Base-by-base conservation (phyloP, 2,888 invertebrate genomes). In the Congeria kusceri region DNA sequence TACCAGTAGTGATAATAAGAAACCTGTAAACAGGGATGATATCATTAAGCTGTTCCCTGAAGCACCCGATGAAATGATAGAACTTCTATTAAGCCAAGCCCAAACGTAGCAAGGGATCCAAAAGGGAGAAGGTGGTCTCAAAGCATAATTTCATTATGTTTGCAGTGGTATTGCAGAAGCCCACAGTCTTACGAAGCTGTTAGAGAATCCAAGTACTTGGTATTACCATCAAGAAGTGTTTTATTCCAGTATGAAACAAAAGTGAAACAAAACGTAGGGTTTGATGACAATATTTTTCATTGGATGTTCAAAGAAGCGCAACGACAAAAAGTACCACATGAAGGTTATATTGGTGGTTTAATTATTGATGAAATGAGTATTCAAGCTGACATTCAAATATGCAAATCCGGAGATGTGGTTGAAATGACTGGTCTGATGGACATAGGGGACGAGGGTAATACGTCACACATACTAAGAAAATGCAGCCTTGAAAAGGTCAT, bases 321-420 rank as follows among this genome's bases (percentile, higher is more conserved):
- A 59, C 58, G 69, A 28, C 46, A n/a, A 15, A 46, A 69, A 9
- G 32, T 69, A 13, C 63, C 62, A 32, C 56, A 56, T 57, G 57
- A 71, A 2, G 57, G 71, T 53, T 64, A 47, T 18, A 46, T 27
- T 20, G 64, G 71, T 57, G 71, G 71, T 32, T 29, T 80, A 7
- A 65, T 80, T n/a, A 53, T 73, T 15, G 77, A 77, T 57, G 77
- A 77, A 57, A 77, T 77, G 77, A 20, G 59, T n/a, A 74, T 78
- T 29, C 73, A 78, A 57, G 61, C 58, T 23, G 69, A 74, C 49
- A 28, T 78, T 9, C 62, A 78, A 44, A 78, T 78, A 20, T 57
- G 20, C 15, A 74, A 78, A 69, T 32, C 56, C 63, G 68, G 68
- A 11, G 71, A 78, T 69, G 63, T 68, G 20, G 47, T 74, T 27